Evolutionary conservation across 2,888 invertebrate genomes (phyloP), one percentile per base, ranked within the genome.

Genomic region (Meta bourneti): DNA sequence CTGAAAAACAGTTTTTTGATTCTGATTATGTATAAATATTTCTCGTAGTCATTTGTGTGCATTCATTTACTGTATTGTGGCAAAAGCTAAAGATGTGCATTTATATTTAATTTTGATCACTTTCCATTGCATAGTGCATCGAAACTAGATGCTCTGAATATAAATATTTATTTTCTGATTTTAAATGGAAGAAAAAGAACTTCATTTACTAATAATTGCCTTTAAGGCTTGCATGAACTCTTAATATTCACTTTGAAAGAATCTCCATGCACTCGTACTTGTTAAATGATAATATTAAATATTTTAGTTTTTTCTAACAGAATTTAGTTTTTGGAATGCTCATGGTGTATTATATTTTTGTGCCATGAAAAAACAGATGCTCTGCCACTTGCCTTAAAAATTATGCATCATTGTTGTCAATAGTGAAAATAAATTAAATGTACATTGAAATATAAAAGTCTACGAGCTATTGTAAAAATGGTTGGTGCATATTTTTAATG

Each of bases 1-100:
- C 84, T 49, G 90, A 88, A 70, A 93, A 93, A 75, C 92, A 90
- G 52, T 92, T 92, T 61, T 93, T 89, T 89, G 93, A 93, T 78
- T 89, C 91, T 20, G 89, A 93, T 89, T 93, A 91, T 86, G 93
- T 93, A 16, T 93, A 54, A 91, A 78, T 19, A 49, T 61, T 16
- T 11, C 61, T 34, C 4, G 34, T 16, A 61, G 16, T 16, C 11
- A 16, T 16, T 61, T 61, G 5, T 61, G 61, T 61, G 13, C 7
- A 61, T 16, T 61, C 61, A 61, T 61, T 61, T 61, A 16, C 16
- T 61, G 34, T 34, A 34, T 34, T 34, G 34, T 2, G 34, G 34
- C 16, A 8, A 8, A 61, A 9, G 13, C 5, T 61, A 11, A 16
- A 8, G 11, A 11, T 16, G 16, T 61, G 61, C 61, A 61, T 61